Base-by-base conservation (phyloP, 2,797 vertebrate species). In the Lagodon rhomboides region DNA sequence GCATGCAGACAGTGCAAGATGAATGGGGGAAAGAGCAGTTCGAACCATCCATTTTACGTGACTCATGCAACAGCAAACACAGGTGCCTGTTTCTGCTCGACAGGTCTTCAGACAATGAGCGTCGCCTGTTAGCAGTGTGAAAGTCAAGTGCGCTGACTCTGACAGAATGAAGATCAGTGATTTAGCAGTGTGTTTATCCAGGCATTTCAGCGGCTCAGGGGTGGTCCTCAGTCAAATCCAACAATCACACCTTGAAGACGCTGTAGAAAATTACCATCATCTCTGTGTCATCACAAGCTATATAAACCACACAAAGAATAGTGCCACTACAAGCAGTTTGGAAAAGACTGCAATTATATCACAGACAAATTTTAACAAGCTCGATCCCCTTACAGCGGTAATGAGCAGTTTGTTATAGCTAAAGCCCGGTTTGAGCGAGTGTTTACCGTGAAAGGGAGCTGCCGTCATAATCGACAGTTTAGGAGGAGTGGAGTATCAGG, bases 31-130 rank as follows among this genome's bases (percentile, higher is more conserved):
- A 89, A 92, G 87, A 77, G 89, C 86, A 88, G 91, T 84, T 91
- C 90, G 86, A 92, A 92, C 93, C 92, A 71, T 90, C 89, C 91
- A 94, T 94, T 94, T 94, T n/a, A 91, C 10, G 84, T 95, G 93
- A 94, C 81, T 94, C 94, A 94, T 87, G 74, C 80, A 75, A 82
- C 85, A 75, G 78, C 85, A 93, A 92, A 91, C 85, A 93, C 87
- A 41, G 34, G 72, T 59, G 87, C 82, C 82, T 87, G 80, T 90
- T 91, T 92, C 82, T 87, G 79, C 74, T 75, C 41, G 38, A 85
- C 79, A 44, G 76, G 71, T 38, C 71, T 71, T 10, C 5, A 79
- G 76, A 90, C 89, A 80, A 87, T 82, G 67, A 88, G 85, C 50
- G 67, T 58, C 73, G 76, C 74, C 88, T 77, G 85, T 85, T 85